Evolutionary conservation across 2,888 invertebrate genomes (phyloP).

Genomic region (Cephus pulcher): DNA sequence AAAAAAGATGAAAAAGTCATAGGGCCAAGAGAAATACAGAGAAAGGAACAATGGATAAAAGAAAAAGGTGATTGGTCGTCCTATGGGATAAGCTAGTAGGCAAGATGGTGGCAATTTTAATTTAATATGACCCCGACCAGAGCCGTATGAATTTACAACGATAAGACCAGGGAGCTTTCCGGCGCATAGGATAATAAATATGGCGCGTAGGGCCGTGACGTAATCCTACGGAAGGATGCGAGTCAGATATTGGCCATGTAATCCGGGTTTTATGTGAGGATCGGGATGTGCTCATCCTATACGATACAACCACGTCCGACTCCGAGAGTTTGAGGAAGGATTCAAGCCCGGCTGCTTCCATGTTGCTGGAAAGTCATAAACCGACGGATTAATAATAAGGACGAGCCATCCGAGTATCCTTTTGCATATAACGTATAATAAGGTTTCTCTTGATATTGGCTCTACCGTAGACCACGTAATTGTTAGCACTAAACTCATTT

Average conservation of each 20-base stretch:
- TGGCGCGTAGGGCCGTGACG: background rate
- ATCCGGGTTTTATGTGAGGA: slow-evolving; percentile 4
- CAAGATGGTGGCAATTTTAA: background rate
- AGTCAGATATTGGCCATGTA: slow-evolving; percentile 3
- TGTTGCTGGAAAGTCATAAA: slow-evolving; percentile 1
- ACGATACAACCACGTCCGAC: background rate
- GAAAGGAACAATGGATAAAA: too few species aligned
- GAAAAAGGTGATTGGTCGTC: too few species aligned
- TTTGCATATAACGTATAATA: background rate
- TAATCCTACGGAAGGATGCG: slow-evolving; percentile 5
- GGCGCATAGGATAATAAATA: background rate
- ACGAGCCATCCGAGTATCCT: background rate
- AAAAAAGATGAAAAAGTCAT: background rate
- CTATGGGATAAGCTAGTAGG: too few species aligned
- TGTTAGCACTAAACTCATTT: too few species aligned
- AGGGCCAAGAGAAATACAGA: too few species aligned
- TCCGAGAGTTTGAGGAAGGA: background rate
- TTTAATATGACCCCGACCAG: background rate
- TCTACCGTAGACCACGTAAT: too few species aligned
- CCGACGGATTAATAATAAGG: slow-evolving; percentile 7
- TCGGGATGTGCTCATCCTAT: background rate
- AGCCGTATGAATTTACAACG: background rate
- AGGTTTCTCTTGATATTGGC: background rate
- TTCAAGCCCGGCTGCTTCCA: background rate
- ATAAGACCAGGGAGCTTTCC: background rate